Conservation (phyloP, 2,797 vertebrate species). For the Eutrigla gurnardus region DNA sequence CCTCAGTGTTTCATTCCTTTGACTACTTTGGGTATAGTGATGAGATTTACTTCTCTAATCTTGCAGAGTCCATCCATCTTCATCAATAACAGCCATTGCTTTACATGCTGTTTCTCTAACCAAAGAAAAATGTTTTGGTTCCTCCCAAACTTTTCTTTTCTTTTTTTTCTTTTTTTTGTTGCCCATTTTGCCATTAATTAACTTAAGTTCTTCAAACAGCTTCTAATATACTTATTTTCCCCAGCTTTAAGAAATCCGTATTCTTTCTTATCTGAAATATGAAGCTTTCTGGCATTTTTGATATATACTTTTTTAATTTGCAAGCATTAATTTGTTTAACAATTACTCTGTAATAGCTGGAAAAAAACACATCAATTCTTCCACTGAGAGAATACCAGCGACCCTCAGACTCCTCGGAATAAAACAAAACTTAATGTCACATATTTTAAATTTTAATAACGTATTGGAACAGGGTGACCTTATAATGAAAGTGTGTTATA, state of each 20-base stretch:
- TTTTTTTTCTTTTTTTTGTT: neutral
- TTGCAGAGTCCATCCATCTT: constrained; percentile 59
- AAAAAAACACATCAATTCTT: neutral
- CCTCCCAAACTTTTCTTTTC: neutral
- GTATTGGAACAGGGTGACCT: constrained; percentile 4
- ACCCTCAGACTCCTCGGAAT: neutral
- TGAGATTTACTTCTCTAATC: constrained; percentile 55
- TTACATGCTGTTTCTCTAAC: constrained; percentile 9
- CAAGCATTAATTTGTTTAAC: constrained; percentile 12
- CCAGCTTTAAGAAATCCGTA: constrained; percentile 16
- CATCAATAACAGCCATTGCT: constrained; percentile 36
- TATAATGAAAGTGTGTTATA: neutral
- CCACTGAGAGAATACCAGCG: neutral
- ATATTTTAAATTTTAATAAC: neutral
- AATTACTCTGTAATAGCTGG: neutral
- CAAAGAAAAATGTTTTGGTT: constrained; percentile 17
- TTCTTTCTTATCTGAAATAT: constrained; percentile 13
- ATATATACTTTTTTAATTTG: neutral
- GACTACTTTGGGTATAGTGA: constrained; percentile 54
- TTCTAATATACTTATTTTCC: constrained; percentile 13
- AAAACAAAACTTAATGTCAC: neutral
- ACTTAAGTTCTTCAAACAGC: constrained; percentile 10
- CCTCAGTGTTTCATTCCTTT: constrained; percentile 58
- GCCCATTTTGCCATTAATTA: constrained; percentile 13
- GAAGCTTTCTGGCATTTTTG: constrained; percentile 12